Percentiles rank a stretch among this genome's conserved stretches.
Evolutionary conservation across 2,797 vertebrate species (phyloP).

Genomic region (Caiman crocodilus): DNA sequence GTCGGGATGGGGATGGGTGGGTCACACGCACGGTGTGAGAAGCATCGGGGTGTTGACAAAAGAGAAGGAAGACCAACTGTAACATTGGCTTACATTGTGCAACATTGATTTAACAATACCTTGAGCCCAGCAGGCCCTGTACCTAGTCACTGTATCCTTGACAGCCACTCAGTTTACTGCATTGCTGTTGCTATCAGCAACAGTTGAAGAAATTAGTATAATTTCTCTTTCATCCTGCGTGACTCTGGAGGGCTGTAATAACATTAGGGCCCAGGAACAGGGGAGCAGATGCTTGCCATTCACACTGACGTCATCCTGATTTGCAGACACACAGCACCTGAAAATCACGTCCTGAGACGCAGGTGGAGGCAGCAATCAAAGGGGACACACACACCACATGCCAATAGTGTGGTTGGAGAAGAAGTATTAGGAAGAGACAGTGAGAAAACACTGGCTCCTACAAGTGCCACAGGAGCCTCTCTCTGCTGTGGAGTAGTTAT

Average conservation of each 20-base stretch:
- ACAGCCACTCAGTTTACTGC: fast-evolving
- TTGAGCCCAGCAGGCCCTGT: not conserved
- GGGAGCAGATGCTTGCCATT: not conserved
- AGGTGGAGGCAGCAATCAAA: not conserved
- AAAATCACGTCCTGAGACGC: not conserved
- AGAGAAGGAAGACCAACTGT: not conserved
- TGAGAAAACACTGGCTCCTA: not conserved
- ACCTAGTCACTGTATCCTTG: not conserved
- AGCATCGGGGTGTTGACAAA: not conserved
- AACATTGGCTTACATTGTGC: not conserved
- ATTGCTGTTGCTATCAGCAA: fast-evolving
- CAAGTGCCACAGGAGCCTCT: not conserved
- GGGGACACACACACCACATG: not conserved
- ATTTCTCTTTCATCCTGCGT: not conserved
- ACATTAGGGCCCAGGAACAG: not conserved
- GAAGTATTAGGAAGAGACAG: not conserved
- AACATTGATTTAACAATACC: not conserved
- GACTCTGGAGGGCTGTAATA: not conserved
- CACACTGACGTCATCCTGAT: not conserved
- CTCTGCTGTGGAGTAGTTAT: not conserved
- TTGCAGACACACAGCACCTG: not conserved
- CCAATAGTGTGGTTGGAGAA: not conserved
- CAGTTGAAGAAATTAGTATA: not conserved
- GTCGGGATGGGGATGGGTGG: not conserved
- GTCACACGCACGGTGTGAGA: not conserved